Conservation (phyloP, 2,113 vertebrate species). For the Microcebus griseorufus region DNA sequence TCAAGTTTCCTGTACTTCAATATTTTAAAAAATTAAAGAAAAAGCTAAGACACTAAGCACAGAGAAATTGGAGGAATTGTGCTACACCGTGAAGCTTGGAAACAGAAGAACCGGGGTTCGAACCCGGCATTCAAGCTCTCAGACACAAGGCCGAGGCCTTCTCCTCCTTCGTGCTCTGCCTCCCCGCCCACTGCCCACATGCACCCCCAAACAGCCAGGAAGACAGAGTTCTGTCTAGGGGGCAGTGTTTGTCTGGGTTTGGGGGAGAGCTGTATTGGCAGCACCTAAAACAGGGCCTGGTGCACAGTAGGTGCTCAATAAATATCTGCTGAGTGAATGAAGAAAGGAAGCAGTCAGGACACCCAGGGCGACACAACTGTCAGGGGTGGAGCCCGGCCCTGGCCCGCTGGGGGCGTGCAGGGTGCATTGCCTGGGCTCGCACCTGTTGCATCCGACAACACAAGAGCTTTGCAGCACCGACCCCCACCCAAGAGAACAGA, state of each 20-base stretch:
- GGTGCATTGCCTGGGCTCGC: accelerated
- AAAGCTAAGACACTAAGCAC: neutral
- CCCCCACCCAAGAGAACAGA: neutral
- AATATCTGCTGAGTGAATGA: neutral
- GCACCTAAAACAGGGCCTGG: neutral
- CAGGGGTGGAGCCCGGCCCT: neutral
- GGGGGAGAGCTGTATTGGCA: neutral
- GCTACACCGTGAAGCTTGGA: neutral
- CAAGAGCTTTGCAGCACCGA: accelerated
- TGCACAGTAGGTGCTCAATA: neutral
- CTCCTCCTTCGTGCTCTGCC: accelerated
- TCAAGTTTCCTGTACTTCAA: neutral
- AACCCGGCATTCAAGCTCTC: accelerated
- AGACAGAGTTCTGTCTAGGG: neutral
- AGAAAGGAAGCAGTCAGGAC: neutral
- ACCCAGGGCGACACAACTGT: accelerated
- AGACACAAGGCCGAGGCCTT: accelerated
- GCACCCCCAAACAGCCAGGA: neutral
- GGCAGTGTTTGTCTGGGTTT: neutral
- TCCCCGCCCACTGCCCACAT: neutral
- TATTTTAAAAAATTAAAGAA: neutral
- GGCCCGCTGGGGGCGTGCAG: neutral
- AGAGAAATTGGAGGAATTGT: accelerated
- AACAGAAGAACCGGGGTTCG: neutral
- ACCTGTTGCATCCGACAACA: neutral